Evolutionary conservation across 1,140 invertebrate species (phyloP).

Genomic region (Drosophila seguyi): DNA sequence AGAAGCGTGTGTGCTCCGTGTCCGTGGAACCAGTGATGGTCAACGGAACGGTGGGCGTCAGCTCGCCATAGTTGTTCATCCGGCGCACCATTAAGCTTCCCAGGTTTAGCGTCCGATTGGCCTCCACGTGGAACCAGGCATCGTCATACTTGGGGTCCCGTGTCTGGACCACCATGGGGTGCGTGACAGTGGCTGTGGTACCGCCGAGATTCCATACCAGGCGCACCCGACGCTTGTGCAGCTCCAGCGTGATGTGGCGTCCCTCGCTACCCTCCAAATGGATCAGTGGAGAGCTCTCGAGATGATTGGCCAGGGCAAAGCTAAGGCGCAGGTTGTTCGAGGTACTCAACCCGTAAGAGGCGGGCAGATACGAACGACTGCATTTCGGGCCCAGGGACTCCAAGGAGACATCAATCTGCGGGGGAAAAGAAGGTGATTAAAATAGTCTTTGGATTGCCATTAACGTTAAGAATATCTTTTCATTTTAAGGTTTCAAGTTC

Average conservation of each 20-base stretch:
- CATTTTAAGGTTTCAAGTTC: too few species aligned
- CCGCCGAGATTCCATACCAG: conserved; percentile 92
- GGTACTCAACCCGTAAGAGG: conserved; percentile 88
- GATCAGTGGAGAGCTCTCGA: conserved; percentile 83
- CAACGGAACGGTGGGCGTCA: conserved; percentile 50
- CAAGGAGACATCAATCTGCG: conserved; percentile 93
- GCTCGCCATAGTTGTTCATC: conserved; percentile 79
- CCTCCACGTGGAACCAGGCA: conserved; percentile 91
- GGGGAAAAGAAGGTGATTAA: conserved; percentile 23
- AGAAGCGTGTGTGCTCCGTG: conserved; percentile 76
- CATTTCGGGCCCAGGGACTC: conserved; percentile 89
- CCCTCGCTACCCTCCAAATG: conserved; percentile 86
- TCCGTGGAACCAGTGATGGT: conserved; percentile 66
- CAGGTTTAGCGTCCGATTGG: conserved; percentile 87
- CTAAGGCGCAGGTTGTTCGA: conserved; percentile 90
- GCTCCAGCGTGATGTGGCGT: conserved; percentile 93
- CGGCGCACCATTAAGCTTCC: conserved; percentile 74
- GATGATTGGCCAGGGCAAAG: conserved; percentile 87
- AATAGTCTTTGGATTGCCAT: neutral
- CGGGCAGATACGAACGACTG: conserved; percentile 90
- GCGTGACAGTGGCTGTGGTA: conserved; percentile 88
- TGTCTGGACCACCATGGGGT: conserved; percentile 87
- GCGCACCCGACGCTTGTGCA: conserved; percentile 90
- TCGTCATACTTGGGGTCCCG: conserved; percentile 88
- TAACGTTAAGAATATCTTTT: too few species aligned